phyloP scores from a whole-genome alignment of 2,888 invertebrate species.

The Cephus runcator region DNA sequence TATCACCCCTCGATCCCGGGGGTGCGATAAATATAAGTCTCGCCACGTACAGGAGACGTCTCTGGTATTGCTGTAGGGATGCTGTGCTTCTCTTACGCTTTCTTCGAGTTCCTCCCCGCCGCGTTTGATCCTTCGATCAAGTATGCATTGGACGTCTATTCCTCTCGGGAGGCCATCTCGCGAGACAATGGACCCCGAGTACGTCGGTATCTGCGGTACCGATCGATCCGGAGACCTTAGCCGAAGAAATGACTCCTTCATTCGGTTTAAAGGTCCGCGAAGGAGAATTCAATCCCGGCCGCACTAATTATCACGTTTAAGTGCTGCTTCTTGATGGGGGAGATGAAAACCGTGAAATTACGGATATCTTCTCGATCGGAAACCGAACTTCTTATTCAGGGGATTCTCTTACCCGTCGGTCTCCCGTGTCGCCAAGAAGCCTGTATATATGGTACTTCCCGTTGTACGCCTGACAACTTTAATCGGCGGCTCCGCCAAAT shows the following conservation, averaged over 20 bases:
- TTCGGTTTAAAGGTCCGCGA: conserved; percentile 46
- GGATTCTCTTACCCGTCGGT: conserved; percentile 15
- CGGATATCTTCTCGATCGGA: conserved; percentile 41
- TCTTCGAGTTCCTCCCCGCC: conserved; percentile 28
- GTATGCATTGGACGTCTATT: conserved; percentile 40
- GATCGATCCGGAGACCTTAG: background rate
- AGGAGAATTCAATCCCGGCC: conserved; percentile 48
- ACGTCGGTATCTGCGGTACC: background rate
- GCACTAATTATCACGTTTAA: conserved; percentile 62
- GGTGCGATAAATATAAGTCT: conserved; percentile 52
- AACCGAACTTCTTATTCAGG: conserved; percentile 5
- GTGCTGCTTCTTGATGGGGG: conserved; percentile 58
- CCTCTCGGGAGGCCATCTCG: background rate
- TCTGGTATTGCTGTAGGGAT: conserved; percentile 23
- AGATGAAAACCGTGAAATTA: conserved; percentile 58
- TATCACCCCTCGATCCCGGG: conserved; percentile 49
- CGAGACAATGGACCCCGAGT: background rate
- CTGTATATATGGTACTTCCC: background rate
- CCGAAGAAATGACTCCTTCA: conserved; percentile 27
- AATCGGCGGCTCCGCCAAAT: background rate
- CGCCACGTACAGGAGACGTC: background rate
- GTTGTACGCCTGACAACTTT: background rate
- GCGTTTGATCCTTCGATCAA: conserved; percentile 38
- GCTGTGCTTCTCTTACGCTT: conserved; percentile 27
- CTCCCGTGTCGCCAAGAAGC: conserved; percentile 10